phyloP scores from a whole-genome alignment of 1,140 invertebrate genomes.

The Ruditapes philippinarum region DNA sequence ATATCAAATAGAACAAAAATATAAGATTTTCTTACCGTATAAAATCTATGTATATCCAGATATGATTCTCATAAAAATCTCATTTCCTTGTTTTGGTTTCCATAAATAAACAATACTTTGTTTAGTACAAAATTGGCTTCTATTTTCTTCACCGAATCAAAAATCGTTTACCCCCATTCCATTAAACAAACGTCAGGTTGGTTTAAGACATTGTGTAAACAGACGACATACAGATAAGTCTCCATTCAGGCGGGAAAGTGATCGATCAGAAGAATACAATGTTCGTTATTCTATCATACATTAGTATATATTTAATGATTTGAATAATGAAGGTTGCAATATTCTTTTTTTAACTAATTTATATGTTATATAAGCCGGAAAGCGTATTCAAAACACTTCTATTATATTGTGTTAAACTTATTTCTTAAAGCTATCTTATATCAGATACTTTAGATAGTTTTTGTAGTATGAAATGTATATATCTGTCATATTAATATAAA shows the following conservation, averaged over 20 bases:
- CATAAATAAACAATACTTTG: neutral
- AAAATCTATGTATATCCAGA: neutral
- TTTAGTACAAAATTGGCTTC: neutral
- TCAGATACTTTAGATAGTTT: too few relatives aligned
- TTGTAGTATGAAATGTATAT: too few relatives aligned
- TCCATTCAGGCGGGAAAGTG: neutral
- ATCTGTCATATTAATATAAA: too few relatives aligned
- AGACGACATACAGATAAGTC: constrained; percentile 1
- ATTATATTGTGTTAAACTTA: too few relatives aligned
- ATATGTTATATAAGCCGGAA: too few relatives aligned
- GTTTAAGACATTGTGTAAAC: constrained; percentile 40
- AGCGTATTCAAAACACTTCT: too few relatives aligned
- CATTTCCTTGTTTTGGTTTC: neutral
- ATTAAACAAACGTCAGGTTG: constrained; percentile 34
- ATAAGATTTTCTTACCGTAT: neutral
- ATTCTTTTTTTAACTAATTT: too few relatives aligned
- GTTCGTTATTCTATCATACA: too few relatives aligned
- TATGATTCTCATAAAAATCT: neutral
- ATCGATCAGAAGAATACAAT: neutral
- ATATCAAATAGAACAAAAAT: neutral
- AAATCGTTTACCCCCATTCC: constrained; percentile 38
- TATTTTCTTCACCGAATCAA: constrained; percentile 29
- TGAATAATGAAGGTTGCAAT: too few relatives aligned
- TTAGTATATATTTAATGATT: too few relatives aligned
- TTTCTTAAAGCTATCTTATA: too few relatives aligned